Conservation (phyloP, 2,113 vertebrate species). For the Upupa epops region DNA sequence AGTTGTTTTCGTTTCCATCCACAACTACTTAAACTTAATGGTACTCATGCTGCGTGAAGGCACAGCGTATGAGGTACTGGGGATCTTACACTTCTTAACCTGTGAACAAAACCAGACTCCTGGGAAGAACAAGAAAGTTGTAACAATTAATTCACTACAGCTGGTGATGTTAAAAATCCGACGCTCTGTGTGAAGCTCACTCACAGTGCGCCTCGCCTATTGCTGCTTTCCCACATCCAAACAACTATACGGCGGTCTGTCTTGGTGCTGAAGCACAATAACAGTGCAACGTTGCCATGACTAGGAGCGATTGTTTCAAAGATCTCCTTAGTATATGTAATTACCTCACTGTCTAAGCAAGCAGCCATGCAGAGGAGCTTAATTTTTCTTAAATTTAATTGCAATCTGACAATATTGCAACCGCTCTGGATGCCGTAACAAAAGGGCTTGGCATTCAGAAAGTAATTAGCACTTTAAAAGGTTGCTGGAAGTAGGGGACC, state of each 20-base stretch:
- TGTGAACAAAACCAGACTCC: neutral
- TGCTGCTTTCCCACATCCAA: conserved; percentile 60
- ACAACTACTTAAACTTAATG: neutral
- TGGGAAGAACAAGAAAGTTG: neutral
- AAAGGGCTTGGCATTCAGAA: conserved; percentile 62
- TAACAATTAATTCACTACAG: conserved; percentile 21
- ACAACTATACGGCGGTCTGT: conserved; percentile 48
- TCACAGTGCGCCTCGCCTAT: neutral
- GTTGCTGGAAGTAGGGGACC: conserved; percentile 63
- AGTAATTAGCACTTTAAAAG: conserved; percentile 73
- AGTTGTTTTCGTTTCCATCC: neutral
- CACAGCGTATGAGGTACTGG: neutral
- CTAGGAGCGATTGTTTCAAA: conserved; percentile 53
- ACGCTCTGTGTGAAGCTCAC: neutral
- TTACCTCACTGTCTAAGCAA: conserved; percentile 72
- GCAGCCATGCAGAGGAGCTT: conserved; percentile 53
- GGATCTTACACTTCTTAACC: neutral
- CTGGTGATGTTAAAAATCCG: conserved; percentile 41
- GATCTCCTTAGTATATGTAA: conserved; percentile 57
- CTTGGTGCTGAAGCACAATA: conserved; percentile 46
- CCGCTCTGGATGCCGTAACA: conserved; percentile 49
- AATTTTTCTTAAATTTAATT: conserved; percentile 71
- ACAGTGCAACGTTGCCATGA: conserved; percentile 34
- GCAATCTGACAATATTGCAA: conserved; percentile 58
- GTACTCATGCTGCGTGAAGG: neutral